Evolutionary conservation across 2,888 invertebrate species (phyloP).

Genomic region (Rhyacophila evoluta): DNA sequence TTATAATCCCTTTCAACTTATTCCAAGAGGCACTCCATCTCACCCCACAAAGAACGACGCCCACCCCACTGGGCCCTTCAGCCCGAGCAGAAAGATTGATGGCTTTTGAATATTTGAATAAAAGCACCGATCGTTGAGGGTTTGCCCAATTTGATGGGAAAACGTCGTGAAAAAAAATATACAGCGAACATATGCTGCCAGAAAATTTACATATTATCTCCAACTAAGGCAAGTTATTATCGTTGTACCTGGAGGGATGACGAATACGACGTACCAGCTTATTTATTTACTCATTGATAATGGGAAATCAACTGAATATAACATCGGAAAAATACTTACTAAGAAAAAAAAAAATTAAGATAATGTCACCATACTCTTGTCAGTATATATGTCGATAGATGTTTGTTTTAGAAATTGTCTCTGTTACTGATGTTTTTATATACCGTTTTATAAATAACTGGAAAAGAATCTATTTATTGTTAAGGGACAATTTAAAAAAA

Average conservation of each 20-base stretch:
- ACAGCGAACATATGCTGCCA: neutral
- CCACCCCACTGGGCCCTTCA: neutral
- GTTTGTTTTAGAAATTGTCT: too few species aligned
- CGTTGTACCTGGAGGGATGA: neutral
- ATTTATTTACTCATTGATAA: neutral
- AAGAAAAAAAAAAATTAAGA: too few species aligned
- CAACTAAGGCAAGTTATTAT: neutral
- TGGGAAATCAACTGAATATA: neutral
- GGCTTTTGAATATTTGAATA: conserved; percentile 50
- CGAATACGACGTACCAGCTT: neutral
- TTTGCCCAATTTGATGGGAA: conserved; percentile 39
- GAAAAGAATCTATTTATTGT: too few species aligned
- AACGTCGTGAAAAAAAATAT: conserved; percentile 32
- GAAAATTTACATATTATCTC: conserved; percentile 28
- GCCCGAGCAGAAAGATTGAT: conserved; percentile 39
- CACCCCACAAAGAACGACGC: neutral
- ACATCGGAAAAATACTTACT: neutral
- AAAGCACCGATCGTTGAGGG: conserved; percentile 30
- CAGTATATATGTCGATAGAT: too few species aligned
- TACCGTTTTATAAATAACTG: too few species aligned
- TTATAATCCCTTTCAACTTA: neutral
- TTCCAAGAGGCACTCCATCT: neutral
- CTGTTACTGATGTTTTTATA: too few species aligned
- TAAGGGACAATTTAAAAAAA: too few species aligned
- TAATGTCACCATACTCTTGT: too few species aligned